These are phyloP conservation scores for Protaetia brevitarsis DNA, from an alignment of 1,140 invertebrate species.

Conservation along the genomic window DNA sequence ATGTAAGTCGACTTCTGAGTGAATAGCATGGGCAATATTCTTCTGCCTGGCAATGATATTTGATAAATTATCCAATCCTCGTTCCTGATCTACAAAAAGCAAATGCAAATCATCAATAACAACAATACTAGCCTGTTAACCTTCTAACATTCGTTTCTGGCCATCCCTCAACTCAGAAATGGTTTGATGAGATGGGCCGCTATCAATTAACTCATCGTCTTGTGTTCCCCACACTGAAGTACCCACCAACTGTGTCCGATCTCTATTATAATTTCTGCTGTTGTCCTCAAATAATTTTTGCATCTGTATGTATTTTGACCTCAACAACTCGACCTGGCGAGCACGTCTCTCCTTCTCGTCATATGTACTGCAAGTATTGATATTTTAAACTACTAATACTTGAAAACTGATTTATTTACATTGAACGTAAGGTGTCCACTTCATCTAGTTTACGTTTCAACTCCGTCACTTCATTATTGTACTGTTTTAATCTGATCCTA, in stretches of 20 bases:
- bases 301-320: slow-evolving; percentile 58
- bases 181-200: neutral
- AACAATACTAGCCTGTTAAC: slow-evolving; percentile 28
- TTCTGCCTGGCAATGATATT: slow-evolving; percentile 76
- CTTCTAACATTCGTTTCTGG: slow-evolving; percentile 42
- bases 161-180: slow-evolving; percentile 30
- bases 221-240: slow-evolving; percentile 23
- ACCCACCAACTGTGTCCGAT: slow-evolving; percentile 37
- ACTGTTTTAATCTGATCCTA: slow-evolving; percentile 61
- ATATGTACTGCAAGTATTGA: slow-evolving; percentile 50
- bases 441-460: slow-evolving; percentile 57
- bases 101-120: slow-evolving; percentile 8
- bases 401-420: slow-evolving; percentile 52
- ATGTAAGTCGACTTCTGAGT: slow-evolving; percentile 73
- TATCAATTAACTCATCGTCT: slow-evolving; percentile 26
- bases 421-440: slow-evolving; percentile 48
- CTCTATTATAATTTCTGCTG: slow-evolving; percentile 34
- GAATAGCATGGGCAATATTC: slow-evolving; percentile 69
- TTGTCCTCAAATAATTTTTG: slow-evolving; percentile 55
- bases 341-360: slow-evolving; percentile 61
- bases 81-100: slow-evolving; percentile 22
- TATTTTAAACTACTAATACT: neutral
- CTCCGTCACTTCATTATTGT: slow-evolving; percentile 57
- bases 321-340: slow-evolving; percentile 57
- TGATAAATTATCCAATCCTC: slow-evolving; percentile 70